phyloP scores from a whole-genome alignment of 2,888 invertebrate genomes.

The Maniola hyperantus region DNA sequence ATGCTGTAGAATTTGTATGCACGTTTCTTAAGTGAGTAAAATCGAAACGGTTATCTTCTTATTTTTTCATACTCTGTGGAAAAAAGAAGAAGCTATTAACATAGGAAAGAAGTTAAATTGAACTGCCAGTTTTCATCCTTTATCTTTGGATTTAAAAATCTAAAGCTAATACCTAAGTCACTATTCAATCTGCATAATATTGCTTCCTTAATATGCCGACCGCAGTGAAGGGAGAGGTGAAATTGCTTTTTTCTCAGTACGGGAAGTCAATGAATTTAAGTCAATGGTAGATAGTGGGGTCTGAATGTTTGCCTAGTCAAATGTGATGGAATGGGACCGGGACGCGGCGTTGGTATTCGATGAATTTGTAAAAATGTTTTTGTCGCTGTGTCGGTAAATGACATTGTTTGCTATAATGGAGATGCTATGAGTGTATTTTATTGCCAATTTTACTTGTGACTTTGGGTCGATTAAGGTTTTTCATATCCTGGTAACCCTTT shows the following conservation, averaged over 20 bases:
- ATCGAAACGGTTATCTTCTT: not conserved
- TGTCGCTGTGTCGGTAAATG: slow-evolving; percentile 13
- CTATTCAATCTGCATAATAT: slow-evolving; percentile 74
- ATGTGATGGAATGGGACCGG: slow-evolving; percentile 73
- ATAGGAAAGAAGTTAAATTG: slow-evolving; percentile 9
- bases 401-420: slow-evolving; percentile 8
- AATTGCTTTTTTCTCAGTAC: slow-evolving; percentile 76
- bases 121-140: slow-evolving; percentile 15
- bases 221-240: slow-evolving; percentile 63
- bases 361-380: slow-evolving; percentile 56
- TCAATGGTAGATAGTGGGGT: slow-evolving; percentile 68
- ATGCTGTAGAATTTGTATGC: no score
- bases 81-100: slow-evolving; percentile 6
- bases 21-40: no score
- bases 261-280: slow-evolving; percentile 71
- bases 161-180: slow-evolving; percentile 40
- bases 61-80: not conserved
- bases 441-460: not conserved
- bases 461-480: not conserved
- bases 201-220: slow-evolving; percentile 76
- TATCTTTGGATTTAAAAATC: slow-evolving; percentile 34
- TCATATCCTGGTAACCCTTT: not conserved
- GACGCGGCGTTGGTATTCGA: slow-evolving; percentile 55
- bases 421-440: not conserved
- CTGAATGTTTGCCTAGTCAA: slow-evolving; percentile 80